phyloP scores from a whole-genome alignment of 2,113 vertebrate species.

The Microtus ochrogaster region DNA sequence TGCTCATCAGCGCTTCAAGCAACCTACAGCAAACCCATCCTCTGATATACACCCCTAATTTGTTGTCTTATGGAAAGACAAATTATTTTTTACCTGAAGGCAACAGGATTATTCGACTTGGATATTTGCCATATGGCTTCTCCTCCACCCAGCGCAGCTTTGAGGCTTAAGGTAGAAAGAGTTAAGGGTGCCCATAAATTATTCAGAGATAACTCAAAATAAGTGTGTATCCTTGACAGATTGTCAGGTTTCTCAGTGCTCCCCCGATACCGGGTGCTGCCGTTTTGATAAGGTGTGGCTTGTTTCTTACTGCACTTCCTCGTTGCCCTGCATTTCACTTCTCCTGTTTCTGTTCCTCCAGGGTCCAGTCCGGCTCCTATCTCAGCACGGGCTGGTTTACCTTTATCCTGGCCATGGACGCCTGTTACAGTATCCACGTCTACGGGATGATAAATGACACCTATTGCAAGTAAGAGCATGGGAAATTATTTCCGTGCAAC shows the following conservation, averaged over 20 bases:
- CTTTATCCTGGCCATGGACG: constrained; percentile 98
- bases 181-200: constrained; percentile 87
- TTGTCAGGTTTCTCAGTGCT: constrained; percentile 85
- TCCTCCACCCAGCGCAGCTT: constrained; percentile 73
- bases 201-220: constrained; percentile 92
- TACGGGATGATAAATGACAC: constrained; percentile 99
- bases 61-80: constrained; percentile 50
- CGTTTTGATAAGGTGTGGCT: constrained; percentile 81
- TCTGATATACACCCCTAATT: constrained; percentile 72
- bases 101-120: constrained; percentile 78
- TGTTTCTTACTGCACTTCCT: constrained; percentile 84
- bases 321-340: constrained; percentile 81
- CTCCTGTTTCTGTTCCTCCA: constrained; percentile 82
- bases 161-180: constrained; percentile 75
- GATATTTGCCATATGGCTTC: constrained; percentile 75
- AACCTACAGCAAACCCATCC: constrained; percentile 55
- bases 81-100: constrained; percentile 72
- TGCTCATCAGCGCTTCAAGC: constrained; percentile 32
- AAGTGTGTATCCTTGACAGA: constrained; percentile 88
- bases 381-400: constrained; percentile 99
- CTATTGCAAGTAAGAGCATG: constrained; percentile 97
- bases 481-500: constrained; percentile 85
- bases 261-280: constrained; percentile 86
- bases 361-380: constrained; percentile 98
- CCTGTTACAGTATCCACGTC: constrained; percentile 97